Evolutionary conservation across 2,113 vertebrate genomes (phyloP).

Genomic region (Pyxicephalus adspersus): DNA sequence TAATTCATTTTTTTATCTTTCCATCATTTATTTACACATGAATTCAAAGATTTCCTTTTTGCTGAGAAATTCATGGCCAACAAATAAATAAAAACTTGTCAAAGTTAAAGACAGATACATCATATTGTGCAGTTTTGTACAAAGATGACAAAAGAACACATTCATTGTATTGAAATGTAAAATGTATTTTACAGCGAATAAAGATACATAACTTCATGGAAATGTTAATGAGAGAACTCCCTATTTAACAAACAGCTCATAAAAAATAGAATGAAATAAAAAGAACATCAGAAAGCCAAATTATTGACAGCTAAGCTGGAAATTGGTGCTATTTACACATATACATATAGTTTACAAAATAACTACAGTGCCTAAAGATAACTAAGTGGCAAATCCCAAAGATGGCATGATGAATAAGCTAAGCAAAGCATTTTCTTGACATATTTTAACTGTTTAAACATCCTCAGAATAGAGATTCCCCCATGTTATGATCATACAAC

Average conservation of each 20-base stretch:
- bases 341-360: not conserved
- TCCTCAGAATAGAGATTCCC: constrained; percentile 13
- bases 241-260: not conserved
- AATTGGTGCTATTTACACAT: not conserved
- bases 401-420: constrained; percentile 2
- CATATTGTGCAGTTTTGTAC: not conserved
- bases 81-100: not conserved
- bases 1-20: constrained; percentile 1
- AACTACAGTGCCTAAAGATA: not conserved
- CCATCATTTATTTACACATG: constrained; percentile 10
- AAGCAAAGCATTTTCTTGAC: not conserved
- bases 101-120: not conserved
- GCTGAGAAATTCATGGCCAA: not conserved
- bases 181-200: not conserved
- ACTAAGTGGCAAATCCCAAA: not conserved
- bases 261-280: not conserved
- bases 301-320: not conserved
- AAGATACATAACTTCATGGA: not conserved
- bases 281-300: too few relatives aligned
- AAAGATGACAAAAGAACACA: not conserved
- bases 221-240: not conserved
- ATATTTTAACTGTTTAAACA: not conserved
- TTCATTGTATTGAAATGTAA: not conserved
- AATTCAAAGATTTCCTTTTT: not conserved
- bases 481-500: constrained; percentile 12